These are phyloP conservation scores for Pandion haliaetus DNA, from an alignment of 2,113 vertebrate species.

Conservation along the genomic window DNA sequence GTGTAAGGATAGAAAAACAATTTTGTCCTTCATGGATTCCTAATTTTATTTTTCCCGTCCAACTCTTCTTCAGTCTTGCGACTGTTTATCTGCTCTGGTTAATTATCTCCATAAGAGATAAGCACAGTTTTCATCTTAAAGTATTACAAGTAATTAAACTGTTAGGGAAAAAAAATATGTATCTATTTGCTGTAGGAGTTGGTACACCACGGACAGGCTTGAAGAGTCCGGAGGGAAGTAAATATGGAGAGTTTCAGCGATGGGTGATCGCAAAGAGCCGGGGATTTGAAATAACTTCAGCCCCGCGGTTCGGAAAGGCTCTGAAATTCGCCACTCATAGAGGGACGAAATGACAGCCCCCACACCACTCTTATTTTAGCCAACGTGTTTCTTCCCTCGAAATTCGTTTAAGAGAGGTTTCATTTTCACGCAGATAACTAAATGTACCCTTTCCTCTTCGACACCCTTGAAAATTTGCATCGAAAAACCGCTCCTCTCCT, in stretches of 20 bases:
- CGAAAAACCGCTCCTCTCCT: neutral
- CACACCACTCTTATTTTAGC: neutral
- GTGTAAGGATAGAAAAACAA: neutral
- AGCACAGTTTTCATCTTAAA: neutral
- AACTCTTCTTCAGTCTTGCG: neutral
- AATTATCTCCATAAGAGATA: neutral
- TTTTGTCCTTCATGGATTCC: neutral
- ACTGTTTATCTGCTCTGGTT: neutral
- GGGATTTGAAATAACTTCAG: neutral
- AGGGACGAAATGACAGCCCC: neutral
- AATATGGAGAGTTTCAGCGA: neutral
- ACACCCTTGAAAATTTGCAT: neutral
- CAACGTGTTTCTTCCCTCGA: neutral
- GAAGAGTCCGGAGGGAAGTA: neutral
- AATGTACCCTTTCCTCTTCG: neutral
- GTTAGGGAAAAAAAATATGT: accelerated
- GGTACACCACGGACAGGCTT: neutral
- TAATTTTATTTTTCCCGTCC: neutral
- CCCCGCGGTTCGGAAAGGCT: neutral
- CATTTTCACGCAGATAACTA: neutral
- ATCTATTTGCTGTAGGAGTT: neutral
- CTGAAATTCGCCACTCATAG: neutral
- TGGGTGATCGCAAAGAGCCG: neutral
- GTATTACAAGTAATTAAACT: neutral
- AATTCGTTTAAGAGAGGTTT: neutral